phyloP scores from a whole-genome alignment of 2,888 invertebrate species.

The Coenonympha arcania region DNA sequence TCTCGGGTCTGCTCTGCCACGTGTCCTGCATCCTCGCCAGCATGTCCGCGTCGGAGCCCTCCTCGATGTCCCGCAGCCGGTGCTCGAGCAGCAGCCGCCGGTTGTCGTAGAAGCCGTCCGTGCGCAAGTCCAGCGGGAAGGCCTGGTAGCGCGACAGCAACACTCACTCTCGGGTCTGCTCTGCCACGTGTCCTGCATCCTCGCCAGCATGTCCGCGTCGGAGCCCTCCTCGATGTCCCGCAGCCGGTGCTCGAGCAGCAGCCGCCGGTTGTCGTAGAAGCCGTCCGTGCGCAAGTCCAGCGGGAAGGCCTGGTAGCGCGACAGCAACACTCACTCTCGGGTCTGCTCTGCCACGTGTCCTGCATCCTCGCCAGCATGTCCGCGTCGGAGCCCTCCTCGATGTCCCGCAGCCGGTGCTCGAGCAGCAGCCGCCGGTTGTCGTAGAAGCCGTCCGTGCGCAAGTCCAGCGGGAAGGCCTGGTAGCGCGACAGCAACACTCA shows the following conservation, averaged over 20 bases:
- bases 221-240: conserved; percentile 42
- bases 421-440: conserved; percentile 74
- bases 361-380: conserved; percentile 60
- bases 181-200: conserved; percentile 67
- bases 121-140: conserved; percentile 82
- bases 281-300: conserved; percentile 78
- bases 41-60: conserved; percentile 49
- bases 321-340: conserved; percentile 70
- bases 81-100: conserved; percentile 75
- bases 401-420: conserved; percentile 63
- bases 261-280: conserved; percentile 79
- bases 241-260: conserved; percentile 73
- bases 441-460: conserved; percentile 79
- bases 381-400: conserved; percentile 46
- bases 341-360: conserved; percentile 61
- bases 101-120: conserved; percentile 78
- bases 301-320: conserved; percentile 78
- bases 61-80: conserved; percentile 54
- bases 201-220: conserved; percentile 51
- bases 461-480: conserved; percentile 82
- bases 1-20: conserved; percentile 64
- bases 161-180: conserved; percentile 56
- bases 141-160: conserved; percentile 77
- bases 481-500: too few relatives aligned
- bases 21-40: conserved; percentile 52